Conservation (phyloP, 2,888 invertebrate species). For the Macrophya annulata region DNA sequence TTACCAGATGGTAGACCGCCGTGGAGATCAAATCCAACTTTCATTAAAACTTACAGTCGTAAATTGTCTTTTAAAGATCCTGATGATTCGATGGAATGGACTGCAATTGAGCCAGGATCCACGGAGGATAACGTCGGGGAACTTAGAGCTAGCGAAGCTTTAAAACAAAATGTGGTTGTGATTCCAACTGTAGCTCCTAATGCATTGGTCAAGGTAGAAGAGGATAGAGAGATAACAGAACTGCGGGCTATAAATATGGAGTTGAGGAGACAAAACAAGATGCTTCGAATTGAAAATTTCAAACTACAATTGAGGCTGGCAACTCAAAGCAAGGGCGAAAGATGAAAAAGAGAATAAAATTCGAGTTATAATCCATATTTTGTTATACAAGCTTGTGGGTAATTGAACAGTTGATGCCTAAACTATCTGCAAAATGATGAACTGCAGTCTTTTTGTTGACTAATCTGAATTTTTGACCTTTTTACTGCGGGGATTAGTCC, state of each 20-base stretch:
- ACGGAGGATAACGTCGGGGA: background rate
- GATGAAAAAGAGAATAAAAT: background rate
- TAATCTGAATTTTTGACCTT: background rate
- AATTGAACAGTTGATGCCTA: background rate
- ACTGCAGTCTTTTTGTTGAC: background rate
- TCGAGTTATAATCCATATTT: background rate
- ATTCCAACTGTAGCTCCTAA: background rate
- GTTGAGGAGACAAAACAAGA: background rate
- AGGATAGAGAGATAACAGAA: background rate
- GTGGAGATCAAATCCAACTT: conserved; percentile 4
- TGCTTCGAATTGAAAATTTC: conserved; percentile 24
- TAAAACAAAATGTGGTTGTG: background rate
- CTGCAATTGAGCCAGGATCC: background rate
- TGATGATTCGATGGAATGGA: conserved; percentile 13
- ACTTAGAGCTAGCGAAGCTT: background rate
- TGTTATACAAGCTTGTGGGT: background rate
- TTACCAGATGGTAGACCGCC: background rate
- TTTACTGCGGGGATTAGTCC: background rate
- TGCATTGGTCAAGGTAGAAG: background rate
- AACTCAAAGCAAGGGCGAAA: background rate
- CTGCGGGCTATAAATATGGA: conserved; percentile 12
- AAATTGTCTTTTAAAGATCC: conserved; percentile 3
- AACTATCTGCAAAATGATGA: background rate
- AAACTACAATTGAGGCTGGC: conserved; percentile 25
- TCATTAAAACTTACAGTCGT: conserved; percentile 3